phyloP scores from a whole-genome alignment of 1,140 invertebrate species.

The Aphelinus atriplicis region DNA sequence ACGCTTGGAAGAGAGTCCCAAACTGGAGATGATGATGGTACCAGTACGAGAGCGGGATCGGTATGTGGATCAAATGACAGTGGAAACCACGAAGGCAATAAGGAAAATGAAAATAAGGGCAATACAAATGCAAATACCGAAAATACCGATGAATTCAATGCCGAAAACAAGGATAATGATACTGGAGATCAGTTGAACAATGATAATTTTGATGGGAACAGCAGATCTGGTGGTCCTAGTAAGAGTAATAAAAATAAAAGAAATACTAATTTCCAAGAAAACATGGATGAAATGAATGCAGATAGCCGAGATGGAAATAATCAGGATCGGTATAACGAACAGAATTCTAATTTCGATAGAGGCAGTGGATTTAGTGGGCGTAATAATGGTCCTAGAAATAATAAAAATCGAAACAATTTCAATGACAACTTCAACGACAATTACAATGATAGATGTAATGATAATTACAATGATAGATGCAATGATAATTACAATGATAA shows the following conservation, averaged over 20 bases:
- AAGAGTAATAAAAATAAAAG: not conserved
- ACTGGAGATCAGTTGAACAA: too few relatives aligned
- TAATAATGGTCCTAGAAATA: constrained; percentile 32
- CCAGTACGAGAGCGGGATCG: constrained; percentile 4
- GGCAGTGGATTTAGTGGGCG: constrained; percentile 28
- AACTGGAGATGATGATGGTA: constrained; percentile 37
- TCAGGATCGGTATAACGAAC: too few relatives aligned
- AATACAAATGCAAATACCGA: constrained; percentile 5
- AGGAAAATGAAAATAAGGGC: constrained; percentile 45
- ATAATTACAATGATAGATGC: constrained; percentile 4
- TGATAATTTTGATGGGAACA: too few relatives aligned
- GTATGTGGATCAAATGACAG: constrained; percentile 40
- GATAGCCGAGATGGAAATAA: too few relatives aligned
- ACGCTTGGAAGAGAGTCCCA: too few relatives aligned
- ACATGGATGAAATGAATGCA: not conserved
- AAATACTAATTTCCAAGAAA: constrained; percentile 45
- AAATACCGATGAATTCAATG: not conserved
- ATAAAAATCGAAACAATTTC: too few relatives aligned
- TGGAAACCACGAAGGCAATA: constrained; percentile 44
- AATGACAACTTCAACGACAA: constrained; percentile 20
- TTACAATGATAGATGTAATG: constrained; percentile 7
- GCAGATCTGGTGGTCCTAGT: too few relatives aligned
- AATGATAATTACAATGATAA: constrained; percentile 16
- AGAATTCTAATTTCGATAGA: too few relatives aligned
- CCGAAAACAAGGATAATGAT: too few relatives aligned